Base-by-base conservation (phyloP, 2,113 vertebrate genomes). In the Nanorana parkeri region DNA sequence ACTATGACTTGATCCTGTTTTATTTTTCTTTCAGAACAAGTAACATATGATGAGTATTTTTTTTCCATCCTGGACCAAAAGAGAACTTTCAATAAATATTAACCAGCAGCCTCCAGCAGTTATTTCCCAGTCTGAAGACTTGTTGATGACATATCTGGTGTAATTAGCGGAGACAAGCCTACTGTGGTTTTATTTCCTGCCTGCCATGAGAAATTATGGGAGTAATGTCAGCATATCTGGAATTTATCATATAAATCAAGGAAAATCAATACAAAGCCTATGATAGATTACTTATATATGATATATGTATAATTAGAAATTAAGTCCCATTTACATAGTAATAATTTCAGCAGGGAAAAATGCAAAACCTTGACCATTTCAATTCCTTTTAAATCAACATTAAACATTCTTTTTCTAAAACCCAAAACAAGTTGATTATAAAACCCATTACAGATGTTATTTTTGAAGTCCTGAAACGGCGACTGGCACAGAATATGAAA, bases 401-500 rank as follows among this genome's bases (percentile, higher is more conserved):
- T 72, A 72, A 72, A 72, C 26, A 75, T 75, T 60, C 55, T 1
- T 51, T 66, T 82, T 32, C 58, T 56, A 51, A 32, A 36, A 56
- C 19, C 19, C 4, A 32, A 52, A 56, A 36, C 19, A n/a, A 68
- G 52, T 36, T 80, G 52, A 60, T 80, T 69, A 69, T 66, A 83
- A 63, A 76, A 21, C 54, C 52, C 52, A 68, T 76, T 76, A 58
- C 80, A 83, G 80, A 76, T 83, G 63, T 68, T 83, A 56, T 76
- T 87, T 75, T 86, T 52, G 58, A 63, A 86, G 82, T 55, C 61
- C 84, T 58, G 72, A 72, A 76, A 84, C 17, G 3, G 17, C 58
- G 29, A 51, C 20, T 29, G 77, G 83, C 36, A 85, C 13, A 29
- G 3, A 86, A 84, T 73, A 71, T 88, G 87, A 84, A 87, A 85